Base-by-base conservation (phyloP, 1,140 invertebrate species). In the Trichomalopsis sarcophagae region DNA sequence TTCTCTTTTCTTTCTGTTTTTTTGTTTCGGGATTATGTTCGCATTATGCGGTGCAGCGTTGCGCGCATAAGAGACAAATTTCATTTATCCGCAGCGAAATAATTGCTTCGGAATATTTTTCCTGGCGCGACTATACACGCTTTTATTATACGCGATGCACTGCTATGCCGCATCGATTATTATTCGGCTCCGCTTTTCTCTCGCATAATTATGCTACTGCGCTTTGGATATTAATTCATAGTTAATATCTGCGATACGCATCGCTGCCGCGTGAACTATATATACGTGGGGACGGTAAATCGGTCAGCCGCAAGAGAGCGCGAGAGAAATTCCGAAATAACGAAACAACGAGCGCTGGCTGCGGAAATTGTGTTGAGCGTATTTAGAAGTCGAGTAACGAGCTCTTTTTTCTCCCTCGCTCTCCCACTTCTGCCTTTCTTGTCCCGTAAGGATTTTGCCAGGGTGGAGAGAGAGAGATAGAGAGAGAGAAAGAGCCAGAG, bases 371-470 rank as follows among this genome's bases (percentile, higher is more conserved):
- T 66, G 50, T 66, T 79, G 62, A 79, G 27, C 77, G 77, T 66
- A 66, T 79, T 66, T 79, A 79, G 50, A 79, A 79, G 55, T 62
- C 17, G 21, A 21, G n/a, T 66, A 79, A 79, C 30, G 62, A 44
- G 27, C 13, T 62, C 17, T 17, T 62, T 62, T 62, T 21, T 40
- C 11, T 17, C 36, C 7, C 21, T 21, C 73, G 21, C 73, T 40
- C 33, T 11, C 73, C 9, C 73, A 0, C 1, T 30, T 27, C 11
- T 30, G 5, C 17, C 5, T 75, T 75, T 40, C 14, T 75, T 44
- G 6, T 76, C 9, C n/a, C 44, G 13, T 13, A 4, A 23, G 4
- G 40, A 47, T 23, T 50, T 27, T 27, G 0, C 11, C n/a, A 27
- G 27, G 27, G n/a, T n/a, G n/a, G n/a, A n/a, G n/a, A n/a, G n/a